Conservation (phyloP, 2,888 invertebrate genomes). For the Hipparchia sbordonii region DNA sequence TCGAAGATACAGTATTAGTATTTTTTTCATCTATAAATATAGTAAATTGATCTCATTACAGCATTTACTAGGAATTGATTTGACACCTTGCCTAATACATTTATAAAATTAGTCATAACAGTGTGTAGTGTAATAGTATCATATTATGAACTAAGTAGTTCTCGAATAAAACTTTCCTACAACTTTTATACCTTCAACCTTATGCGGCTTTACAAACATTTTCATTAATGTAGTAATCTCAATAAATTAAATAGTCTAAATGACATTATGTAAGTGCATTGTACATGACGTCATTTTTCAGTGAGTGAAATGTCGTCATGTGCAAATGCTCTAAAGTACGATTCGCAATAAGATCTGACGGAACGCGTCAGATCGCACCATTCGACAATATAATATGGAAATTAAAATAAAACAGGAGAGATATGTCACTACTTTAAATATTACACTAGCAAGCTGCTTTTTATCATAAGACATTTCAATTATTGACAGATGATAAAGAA, state of each 20-base stretch:
- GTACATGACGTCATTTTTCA: not conserved
- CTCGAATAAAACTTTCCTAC: slow-evolving; percentile 14
- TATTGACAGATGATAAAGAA: too few species aligned
- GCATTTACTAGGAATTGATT: slow-evolving; percentile 35
- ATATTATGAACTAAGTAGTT: not conserved
- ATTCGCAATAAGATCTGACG: too few species aligned
- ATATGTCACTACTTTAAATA: too few species aligned
- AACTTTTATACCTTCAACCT: slow-evolving; percentile 17
- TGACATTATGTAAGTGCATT: not conserved
- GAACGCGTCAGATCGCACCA: too few species aligned
- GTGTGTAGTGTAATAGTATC: slow-evolving; percentile 29
- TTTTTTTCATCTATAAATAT: slow-evolving; percentile 17
- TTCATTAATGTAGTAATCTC: not conserved
- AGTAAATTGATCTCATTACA: slow-evolving; percentile 23
- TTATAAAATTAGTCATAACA: slow-evolving; percentile 54
- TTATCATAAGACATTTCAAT: too few species aligned
- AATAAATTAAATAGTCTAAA: too few species aligned
- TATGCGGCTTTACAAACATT: not conserved
- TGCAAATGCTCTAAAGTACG: not conserved
- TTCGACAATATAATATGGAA: too few species aligned
- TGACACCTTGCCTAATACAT: slow-evolving; percentile 11
- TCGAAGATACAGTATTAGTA: slow-evolving; percentile 26
- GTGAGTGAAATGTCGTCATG: not conserved
- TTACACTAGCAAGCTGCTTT: too few species aligned
- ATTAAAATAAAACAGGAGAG: too few species aligned